Evolutionary conservation across 1,140 invertebrate species (phyloP), one percentile per base, ranked within the genome.

Genomic region (Euwallacea fornicatus): DNA sequence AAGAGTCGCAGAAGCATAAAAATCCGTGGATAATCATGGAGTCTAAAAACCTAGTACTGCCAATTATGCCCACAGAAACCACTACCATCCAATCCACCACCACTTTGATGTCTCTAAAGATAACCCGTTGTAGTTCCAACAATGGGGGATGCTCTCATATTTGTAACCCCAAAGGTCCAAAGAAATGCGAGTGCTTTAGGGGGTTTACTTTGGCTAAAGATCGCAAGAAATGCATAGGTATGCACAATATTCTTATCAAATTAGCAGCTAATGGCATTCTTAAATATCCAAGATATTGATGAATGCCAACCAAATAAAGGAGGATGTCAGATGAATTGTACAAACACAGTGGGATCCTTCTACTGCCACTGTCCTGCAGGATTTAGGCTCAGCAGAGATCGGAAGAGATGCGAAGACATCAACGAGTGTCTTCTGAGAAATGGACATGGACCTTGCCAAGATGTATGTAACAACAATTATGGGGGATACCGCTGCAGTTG

Each of bases 351-450:
- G 2, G 92, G 92, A 6, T 86, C 85, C n/a, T 94, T 91, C 78
- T 83, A 81, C 4, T 94, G 92, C 77, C 83, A 89, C 66, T 95
- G 93, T 78, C 91, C 91, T n/a, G 81, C 84, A 62, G 92, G 92
- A 9, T 93, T 86, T 78, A 84, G 85, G 7, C 77, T 88, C 21
- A 86, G 83, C 77, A 84, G 83, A 7, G 86, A 88, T 78, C 74
- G 75, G 0, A 84, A 83, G 63, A 82, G 76, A 8, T 85, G 85
- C 77, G 84, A 85, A 81, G 91, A 96, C 81, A 86, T 94, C 70
- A 89, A 96, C 82, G 93, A 96, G 82, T 96, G 94, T 76, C 75
- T 81, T 73, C 83, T 85, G 64, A 86, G 87, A 44, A 91, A 91
- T 78, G 90, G 88, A 3, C 88, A 88, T 71, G 89, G 89, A 2